A percentile compares a stretch with the other conserved stretches of the same genome.
These are phyloP conservation scores for Agapornis canus DNA, from an alignment of 2,797 vertebrate species.

Conservation along the genomic window DNA sequence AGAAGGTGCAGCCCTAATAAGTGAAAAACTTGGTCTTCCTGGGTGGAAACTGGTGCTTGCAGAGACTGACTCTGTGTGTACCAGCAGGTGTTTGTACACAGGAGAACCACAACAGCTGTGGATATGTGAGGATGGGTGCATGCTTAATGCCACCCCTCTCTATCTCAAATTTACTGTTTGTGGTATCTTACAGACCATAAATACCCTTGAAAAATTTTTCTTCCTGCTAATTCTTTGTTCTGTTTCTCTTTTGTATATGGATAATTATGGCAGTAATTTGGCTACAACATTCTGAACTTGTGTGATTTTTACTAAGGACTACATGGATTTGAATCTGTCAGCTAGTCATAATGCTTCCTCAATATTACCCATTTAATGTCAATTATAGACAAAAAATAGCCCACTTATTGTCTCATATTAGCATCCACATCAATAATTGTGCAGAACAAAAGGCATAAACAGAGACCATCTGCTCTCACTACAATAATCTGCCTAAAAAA, in stretches of 20 bases:
- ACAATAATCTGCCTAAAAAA: conserved; percentile 65
- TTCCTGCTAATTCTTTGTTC: conserved; percentile 21
- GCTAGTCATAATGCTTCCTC: conserved; percentile 70
- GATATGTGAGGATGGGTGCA: background rate
- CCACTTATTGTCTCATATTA: conserved; percentile 75
- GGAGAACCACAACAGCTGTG: background rate
- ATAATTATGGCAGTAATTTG: conserved; percentile 47
- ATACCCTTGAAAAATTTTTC: background rate
- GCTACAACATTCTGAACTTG: conserved; percentile 36
- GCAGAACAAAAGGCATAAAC: conserved; percentile 78
- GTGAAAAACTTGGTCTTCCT: background rate
- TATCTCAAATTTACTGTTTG: background rate
- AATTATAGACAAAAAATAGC: conserved; percentile 76
- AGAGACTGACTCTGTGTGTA: no score
- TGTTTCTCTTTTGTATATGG: background rate
- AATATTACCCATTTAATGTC: conserved; percentile 74
- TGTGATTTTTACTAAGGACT: conserved; percentile 39
- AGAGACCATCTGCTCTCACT: conserved; percentile 75
- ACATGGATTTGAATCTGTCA: conserved; percentile 66
- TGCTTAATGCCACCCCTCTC: background rate
- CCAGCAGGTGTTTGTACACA: background rate
- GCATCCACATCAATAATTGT: conserved; percentile 73
- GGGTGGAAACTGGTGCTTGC: background rate
- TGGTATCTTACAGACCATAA: background rate
- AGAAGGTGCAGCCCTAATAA: background rate